Evolutionary conservation across 2,888 invertebrate genomes (phyloP).

Genomic region (Patella pellucida): DNA sequence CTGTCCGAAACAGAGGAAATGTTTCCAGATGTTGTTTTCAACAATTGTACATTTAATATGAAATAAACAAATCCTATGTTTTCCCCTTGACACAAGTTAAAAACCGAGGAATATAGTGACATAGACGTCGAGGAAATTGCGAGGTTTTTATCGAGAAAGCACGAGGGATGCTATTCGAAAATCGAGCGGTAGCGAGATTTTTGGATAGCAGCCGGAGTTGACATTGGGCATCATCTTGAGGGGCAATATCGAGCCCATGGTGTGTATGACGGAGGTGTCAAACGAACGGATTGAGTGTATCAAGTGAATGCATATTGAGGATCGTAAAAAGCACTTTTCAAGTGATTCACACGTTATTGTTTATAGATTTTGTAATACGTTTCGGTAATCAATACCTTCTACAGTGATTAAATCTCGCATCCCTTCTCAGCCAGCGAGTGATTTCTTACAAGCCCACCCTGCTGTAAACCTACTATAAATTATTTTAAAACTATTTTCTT

Average conservation of each 20-base stretch:
- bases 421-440: no score
- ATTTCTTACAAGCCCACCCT: no score
- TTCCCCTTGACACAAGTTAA: background rate
- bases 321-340: no score
- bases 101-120: background rate
- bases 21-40: background rate
- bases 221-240: background rate
- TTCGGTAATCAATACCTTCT: no score
- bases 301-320: no score
- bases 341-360: no score
- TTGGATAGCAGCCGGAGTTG: background rate
- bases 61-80: background rate
- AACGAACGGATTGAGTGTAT: no score
- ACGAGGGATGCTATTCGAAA: background rate
- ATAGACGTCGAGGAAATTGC: background rate
- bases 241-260: background rate
- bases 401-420: no score
- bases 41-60: background rate
- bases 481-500: no score
- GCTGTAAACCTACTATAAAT: no score
- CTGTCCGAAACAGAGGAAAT: conserved; percentile 3
- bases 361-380: no score
- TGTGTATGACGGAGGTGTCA: background rate
- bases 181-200: conserved; percentile 3
- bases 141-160: background rate